Percentiles rank a stretch among this genome's conserved stretches.
Evolutionary conservation across 2,888 invertebrate genomes (phyloP).

Genomic region (Myopa testacea): DNA sequence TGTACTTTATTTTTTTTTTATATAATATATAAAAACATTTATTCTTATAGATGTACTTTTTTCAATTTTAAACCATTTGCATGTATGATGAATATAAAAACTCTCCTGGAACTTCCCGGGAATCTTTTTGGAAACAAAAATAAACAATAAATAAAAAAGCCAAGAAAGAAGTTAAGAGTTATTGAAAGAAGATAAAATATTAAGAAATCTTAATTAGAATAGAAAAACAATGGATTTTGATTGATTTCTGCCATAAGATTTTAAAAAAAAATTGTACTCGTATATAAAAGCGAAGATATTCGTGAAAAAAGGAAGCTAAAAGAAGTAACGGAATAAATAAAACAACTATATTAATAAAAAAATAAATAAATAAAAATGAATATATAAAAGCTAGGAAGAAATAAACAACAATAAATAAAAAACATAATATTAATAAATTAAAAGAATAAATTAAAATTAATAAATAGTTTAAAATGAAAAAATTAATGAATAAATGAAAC

Average conservation of each 20-base stretch:
- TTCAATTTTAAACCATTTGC: background rate
- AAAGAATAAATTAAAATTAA: background rate
- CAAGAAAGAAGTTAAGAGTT: too few species aligned
- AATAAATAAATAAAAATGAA: background rate
- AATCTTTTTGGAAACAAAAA: too few species aligned
- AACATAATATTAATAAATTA: background rate
- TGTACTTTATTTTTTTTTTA: too few species aligned
- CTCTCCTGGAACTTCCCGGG: background rate
- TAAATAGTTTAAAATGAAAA: too few species aligned
- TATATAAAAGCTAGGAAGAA: background rate
- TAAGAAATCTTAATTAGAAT: too few species aligned
- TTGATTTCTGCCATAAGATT: too few species aligned
- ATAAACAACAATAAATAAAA: background rate
- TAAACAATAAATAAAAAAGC: too few species aligned
- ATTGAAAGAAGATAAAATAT: too few species aligned
- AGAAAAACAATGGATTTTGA: too few species aligned
- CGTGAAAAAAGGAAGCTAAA: background rate
- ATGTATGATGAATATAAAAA: background rate
- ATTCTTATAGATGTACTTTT: conserved; percentile 33
- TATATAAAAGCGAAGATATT: background rate
- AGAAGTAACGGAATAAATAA: conserved; percentile 1
- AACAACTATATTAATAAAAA: background rate
- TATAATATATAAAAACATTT: conserved; percentile 13
- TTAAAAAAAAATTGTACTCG: too few species aligned
- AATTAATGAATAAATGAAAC: too few species aligned